Base-by-base conservation (phyloP, 2,888 invertebrate genomes). In the Entomobrya proxima region DNA sequence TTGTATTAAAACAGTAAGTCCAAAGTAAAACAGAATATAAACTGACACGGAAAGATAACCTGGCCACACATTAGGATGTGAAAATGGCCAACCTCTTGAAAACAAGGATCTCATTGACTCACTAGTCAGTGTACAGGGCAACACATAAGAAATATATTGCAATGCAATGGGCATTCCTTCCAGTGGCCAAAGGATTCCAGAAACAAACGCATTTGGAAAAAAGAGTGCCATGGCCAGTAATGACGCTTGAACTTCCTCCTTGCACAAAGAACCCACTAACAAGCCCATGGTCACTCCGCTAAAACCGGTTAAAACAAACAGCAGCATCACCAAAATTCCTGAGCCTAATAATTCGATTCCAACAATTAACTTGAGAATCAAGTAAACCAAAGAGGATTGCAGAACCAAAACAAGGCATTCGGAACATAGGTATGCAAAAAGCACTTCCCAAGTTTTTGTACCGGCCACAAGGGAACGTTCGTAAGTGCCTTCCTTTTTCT, bases 351-450 rank as follows among this genome's bases (percentile, higher is more conserved):
- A 96, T 92, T 97, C 96, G 78, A 98, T 96, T 0, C 95, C 95
- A 90, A 97, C 97, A 3, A 97, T 96, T 2, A 96, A 93, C 89
- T 97, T 95, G 95, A 98, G 96, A 93, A 98, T 97, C 89, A 97
- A 93, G 2, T 98, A 94, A 86, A 98, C 96, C 40, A 98, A 93
- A 0, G 96, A 95, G 0, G 97, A 97, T 93, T 98, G 98, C 0
- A 97, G 97, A 90, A 96, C 95, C 96, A 98, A 97, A 27, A 98
- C 97, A 87, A 98, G 95, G 92, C 98, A 97, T 93, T 98, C 98
- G 0, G 97, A 97, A 76, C 97, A 94, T 72, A 98, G 96, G 92
- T 98, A 98, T 0, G 97, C 97, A 92, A 97, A 95, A 90, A 98
- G 94, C 91, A 98, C 96, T 93, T 98, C 98, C 9, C 95, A 95